phyloP scores from a whole-genome alignment of 2,888 invertebrate genomes.

The Lymantria dispar region DNA sequence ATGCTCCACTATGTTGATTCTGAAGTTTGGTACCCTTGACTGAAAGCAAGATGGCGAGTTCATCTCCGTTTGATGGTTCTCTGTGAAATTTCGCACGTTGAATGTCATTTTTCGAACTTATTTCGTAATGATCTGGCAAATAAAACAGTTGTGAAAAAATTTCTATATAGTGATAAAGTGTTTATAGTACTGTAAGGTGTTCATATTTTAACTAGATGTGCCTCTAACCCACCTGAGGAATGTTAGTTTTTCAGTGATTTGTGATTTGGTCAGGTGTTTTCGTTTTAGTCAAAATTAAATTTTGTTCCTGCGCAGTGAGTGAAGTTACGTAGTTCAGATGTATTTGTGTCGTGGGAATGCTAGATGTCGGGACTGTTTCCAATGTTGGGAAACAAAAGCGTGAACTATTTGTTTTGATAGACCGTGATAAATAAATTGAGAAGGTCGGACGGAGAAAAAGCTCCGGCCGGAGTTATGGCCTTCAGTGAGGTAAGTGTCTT shows the following conservation, averaged over 20 bases:
- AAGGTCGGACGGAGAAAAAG: slow-evolving; percentile 81
- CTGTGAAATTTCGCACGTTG: slow-evolving; percentile 69
- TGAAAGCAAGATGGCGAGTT: slow-evolving; percentile 82
- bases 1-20: slow-evolving; percentile 45
- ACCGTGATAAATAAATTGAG: slow-evolving; percentile 69
- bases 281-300: slow-evolving; percentile 75
- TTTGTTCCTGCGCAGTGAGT: slow-evolving; percentile 82
- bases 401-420: slow-evolving; percentile 82
- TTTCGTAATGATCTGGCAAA: slow-evolving; percentile 57
- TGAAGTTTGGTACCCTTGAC: slow-evolving; percentile 58
- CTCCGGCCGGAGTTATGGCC: slow-evolving; percentile 86
- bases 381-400: slow-evolving; percentile 80
- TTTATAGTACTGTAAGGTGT: slow-evolving; percentile 46
- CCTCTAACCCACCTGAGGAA: slow-evolving; percentile 85
- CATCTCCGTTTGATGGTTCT: slow-evolving; percentile 77
- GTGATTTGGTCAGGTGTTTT: slow-evolving; percentile 84
- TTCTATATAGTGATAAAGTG: slow-evolving; percentile 53
- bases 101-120: slow-evolving; percentile 66
- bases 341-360: slow-evolving; percentile 78
- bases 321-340: slow-evolving; percentile 76
- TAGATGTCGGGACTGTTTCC: slow-evolving; percentile 79
- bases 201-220: slow-evolving; percentile 54
- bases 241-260: slow-evolving; percentile 84
- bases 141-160: slow-evolving; percentile 49
- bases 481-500: slow-evolving; percentile 87